Percentiles rank a stretch among this genome's conserved stretches.
phyloP scores from a whole-genome alignment of 92 coral and sea anemone species.

The Parazoanthus darwini region DNA sequence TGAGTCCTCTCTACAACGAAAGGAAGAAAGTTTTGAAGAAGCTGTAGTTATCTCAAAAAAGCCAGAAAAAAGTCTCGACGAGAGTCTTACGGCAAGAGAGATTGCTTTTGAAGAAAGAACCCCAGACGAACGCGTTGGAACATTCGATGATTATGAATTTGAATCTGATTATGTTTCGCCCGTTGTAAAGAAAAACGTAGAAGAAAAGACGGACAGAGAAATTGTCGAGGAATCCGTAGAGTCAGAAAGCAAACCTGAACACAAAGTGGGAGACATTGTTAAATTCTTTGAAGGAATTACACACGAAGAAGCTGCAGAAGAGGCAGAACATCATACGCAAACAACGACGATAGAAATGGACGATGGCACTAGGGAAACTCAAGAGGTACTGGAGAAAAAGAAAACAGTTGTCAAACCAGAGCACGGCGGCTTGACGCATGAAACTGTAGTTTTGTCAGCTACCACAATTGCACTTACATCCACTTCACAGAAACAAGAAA shows the following conservation, averaged over 20 bases:
- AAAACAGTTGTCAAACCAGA: not conserved
- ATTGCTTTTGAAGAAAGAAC: not conserved
- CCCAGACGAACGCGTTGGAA: not conserved
- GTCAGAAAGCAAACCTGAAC: constrained; percentile 23
- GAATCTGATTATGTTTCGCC: not conserved
- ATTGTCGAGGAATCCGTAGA: constrained; percentile 14
- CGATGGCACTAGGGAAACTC: not conserved
- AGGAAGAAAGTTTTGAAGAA: constrained; percentile 18
- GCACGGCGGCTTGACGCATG: not conserved
- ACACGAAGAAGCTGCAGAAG: constrained; percentile 26
- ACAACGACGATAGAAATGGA: not conserved
- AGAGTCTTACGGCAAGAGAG: not conserved
- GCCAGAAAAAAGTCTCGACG: not conserved
- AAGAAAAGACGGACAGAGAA: not conserved
- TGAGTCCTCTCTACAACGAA: not conserved
- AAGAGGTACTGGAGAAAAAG: constrained; percentile 5
- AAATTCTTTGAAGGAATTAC: constrained; percentile 24
- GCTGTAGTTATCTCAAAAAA: not conserved
- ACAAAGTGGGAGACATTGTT: constrained; percentile 29
- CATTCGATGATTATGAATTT: not conserved
- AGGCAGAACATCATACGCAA: not conserved
- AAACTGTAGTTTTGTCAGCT: not conserved
- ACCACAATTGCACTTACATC: not conserved
- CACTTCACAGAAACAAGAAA: not conserved
- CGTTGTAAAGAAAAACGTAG: not conserved